Conservation (phyloP, 2,888 invertebrate species). For the Nasonovia ribisnigri region DNA sequence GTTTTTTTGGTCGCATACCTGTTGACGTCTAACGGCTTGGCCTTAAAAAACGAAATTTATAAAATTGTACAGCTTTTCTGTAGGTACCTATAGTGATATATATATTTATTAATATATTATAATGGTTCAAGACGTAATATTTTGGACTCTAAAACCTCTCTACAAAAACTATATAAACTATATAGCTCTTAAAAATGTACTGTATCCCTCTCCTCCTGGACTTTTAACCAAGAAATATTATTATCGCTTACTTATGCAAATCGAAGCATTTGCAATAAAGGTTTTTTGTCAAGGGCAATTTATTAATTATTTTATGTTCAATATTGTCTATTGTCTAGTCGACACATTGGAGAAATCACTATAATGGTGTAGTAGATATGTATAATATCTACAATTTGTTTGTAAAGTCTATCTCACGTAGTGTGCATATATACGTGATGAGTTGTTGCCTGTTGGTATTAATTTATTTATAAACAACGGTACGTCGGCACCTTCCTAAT, state of each 20-base stretch:
- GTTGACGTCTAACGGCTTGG: conserved; percentile 84
- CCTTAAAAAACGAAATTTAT: conserved; percentile 67
- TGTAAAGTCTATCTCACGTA: not conserved
- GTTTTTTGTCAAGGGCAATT: too few species aligned
- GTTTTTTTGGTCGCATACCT: conserved; percentile 93
- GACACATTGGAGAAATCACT: too few species aligned
- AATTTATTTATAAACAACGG: not conserved
- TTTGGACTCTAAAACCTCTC: not conserved
- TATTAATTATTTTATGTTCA: too few species aligned
- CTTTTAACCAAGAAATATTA: not conserved
- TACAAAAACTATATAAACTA: not conserved
- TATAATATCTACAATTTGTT: not conserved
- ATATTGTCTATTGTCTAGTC: too few species aligned
- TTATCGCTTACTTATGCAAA: not conserved
- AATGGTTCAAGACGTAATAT: not conserved
- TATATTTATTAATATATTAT: not conserved
- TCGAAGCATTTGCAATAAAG: not conserved
- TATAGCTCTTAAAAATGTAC: not conserved
- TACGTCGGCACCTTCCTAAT: not conserved
- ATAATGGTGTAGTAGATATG: not conserved
- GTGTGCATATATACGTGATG: not conserved
- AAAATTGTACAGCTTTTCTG: not conserved
- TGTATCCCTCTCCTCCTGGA: not conserved
- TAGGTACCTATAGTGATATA: not conserved
- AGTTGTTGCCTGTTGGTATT: not conserved